These are phyloP conservation scores for Megaceryle torquata DNA, from an alignment of 2,113 vertebrate genomes.

Conservation along the genomic window DNA sequence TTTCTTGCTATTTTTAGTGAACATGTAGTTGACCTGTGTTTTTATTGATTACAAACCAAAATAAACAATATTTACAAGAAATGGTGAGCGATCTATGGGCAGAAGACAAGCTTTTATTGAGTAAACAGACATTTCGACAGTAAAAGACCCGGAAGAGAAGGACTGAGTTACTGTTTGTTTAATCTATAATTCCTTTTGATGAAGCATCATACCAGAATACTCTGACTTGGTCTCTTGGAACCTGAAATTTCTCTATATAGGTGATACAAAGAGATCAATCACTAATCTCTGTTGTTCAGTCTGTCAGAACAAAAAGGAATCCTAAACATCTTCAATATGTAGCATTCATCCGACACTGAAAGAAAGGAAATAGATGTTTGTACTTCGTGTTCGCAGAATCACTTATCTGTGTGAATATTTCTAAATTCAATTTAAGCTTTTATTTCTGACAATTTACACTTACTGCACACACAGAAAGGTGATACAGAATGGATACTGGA, in stretches of 20 bases:
- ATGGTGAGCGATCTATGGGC: neutral
- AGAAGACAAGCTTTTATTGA: neutral
- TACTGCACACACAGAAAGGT: neutral
- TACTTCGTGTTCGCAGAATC: neutral
- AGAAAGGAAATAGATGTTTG: neutral
- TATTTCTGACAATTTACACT: neutral
- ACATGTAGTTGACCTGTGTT: neutral
- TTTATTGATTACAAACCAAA: neutral
- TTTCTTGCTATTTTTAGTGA: neutral
- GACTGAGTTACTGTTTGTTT: neutral
- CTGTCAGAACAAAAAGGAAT: neutral
- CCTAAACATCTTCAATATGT: neutral
- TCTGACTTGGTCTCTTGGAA: neutral
- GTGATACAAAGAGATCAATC: neutral
- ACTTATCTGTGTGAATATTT: neutral
- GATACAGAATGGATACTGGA: neutral
- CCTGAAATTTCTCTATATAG: neutral
- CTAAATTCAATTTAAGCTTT: neutral
- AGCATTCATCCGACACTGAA: neutral
- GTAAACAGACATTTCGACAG: neutral
- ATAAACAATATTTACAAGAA: neutral
- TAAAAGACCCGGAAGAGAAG: neutral
- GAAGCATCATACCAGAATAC: neutral
- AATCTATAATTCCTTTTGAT: conserved; percentile 14
- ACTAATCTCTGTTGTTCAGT: neutral